Percentiles rank a stretch among this genome's conserved stretches.
Conservation (phyloP, 2,888 invertebrate genomes). For the Iphiclides podalirius region DNA sequence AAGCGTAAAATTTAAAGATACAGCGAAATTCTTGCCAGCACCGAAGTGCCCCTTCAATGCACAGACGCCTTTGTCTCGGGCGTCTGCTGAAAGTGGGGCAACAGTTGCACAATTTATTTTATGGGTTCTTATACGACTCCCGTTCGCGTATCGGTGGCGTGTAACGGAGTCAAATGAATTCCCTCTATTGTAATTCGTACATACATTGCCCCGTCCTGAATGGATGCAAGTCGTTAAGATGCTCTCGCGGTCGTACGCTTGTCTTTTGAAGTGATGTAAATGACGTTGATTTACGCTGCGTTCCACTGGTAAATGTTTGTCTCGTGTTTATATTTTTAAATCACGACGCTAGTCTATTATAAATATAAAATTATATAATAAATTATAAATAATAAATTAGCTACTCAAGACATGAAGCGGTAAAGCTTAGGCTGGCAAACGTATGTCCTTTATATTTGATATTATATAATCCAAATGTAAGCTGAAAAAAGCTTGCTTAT, state of each 20-base stretch:
- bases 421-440: no score
- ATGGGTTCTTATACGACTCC: constrained; percentile 43
- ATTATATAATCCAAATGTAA: no score
- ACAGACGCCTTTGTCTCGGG: constrained; percentile 39
- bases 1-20: constrained; percentile 73
- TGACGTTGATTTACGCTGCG: constrained; percentile 7
- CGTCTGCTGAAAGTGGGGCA: constrained; percentile 36
- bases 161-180: constrained; percentile 18
- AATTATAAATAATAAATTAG: no score
- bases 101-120: constrained; percentile 44
- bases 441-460: no score
- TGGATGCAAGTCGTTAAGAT: constrained; percentile 22
- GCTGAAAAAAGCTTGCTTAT: no score
- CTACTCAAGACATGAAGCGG: no score
- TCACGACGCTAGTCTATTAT: no score
- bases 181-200: constrained; percentile 17
- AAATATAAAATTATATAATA: no score
- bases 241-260: constrained; percentile 8
- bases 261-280: constrained; percentile 11
- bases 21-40: constrained; percentile 72
- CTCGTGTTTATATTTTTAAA: no score
- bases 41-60: constrained; percentile 50
- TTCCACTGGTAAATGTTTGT: no score
- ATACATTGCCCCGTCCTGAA: constrained; percentile 3
- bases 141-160: constrained; percentile 14